phyloP scores from a whole-genome alignment of 2,797 vertebrate species.

The Trachurus trachurus region DNA sequence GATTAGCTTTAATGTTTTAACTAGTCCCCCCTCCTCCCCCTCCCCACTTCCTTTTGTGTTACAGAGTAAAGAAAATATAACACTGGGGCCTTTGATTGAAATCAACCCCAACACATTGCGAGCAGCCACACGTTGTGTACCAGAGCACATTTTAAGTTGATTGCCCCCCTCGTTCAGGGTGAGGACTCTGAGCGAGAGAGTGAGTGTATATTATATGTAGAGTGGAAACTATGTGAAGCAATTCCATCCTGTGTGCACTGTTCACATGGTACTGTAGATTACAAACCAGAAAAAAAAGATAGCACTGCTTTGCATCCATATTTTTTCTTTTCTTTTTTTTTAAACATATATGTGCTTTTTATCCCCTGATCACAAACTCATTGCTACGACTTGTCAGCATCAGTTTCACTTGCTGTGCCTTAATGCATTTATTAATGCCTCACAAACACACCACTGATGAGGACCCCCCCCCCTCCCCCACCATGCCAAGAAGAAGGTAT shows the following conservation, averaged over 20 bases:
- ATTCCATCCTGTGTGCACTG: conserved; percentile 59
- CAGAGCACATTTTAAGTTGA: conserved; percentile 15
- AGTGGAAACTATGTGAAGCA: conserved; percentile 58
- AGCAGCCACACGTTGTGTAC: conserved; percentile 2
- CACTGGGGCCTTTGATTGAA: conserved; percentile 15
- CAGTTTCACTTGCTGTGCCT: conserved; percentile 88
- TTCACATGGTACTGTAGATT: conserved; percentile 62
- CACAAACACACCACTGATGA: conserved; percentile 70
- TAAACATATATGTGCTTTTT: conserved; percentile 38
- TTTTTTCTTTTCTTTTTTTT: not conserved
- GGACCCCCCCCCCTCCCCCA: conserved; percentile 17
- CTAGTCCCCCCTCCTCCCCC: not conserved
- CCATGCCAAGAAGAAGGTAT: conserved; percentile 62
- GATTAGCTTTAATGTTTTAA: conserved; percentile 69
- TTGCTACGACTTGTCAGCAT: conserved; percentile 71
- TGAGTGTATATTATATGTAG: conserved; percentile 40
- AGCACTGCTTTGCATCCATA: conserved; percentile 65
- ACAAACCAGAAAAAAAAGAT: conserved; percentile 56
- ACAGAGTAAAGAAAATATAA: conserved; percentile 38
- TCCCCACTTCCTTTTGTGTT: conserved; percentile 7
- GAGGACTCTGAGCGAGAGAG: conserved; percentile 26
- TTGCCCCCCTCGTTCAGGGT: not conserved
- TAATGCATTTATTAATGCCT: conserved; percentile 85
- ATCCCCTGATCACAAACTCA: conserved; percentile 50
- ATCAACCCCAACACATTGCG: not conserved